These are phyloP conservation scores for Linepithema humile DNA, from an alignment of 1,140 invertebrate species.

Conservation along the genomic window DNA sequence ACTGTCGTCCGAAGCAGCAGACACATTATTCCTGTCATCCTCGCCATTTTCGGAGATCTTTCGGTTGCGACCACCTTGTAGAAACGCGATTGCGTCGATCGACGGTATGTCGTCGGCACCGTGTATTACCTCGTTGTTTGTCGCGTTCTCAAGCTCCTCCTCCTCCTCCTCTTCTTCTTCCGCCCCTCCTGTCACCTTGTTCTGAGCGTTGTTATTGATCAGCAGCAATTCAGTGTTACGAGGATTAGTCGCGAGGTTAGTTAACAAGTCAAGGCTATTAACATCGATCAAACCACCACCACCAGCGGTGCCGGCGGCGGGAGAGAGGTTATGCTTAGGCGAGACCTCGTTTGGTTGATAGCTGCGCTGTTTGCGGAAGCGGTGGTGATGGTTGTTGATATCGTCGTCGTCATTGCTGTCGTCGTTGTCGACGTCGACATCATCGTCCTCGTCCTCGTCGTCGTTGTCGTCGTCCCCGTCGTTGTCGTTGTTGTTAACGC, in stretches of 20 bases:
- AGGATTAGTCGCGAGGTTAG: constrained; percentile 76
- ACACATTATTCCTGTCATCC: constrained; percentile 21
- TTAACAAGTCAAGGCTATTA: constrained; percentile 75
- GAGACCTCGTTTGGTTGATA: constrained; percentile 52
- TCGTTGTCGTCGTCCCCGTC: constrained; percentile 58
- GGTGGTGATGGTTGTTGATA: constrained; percentile 36
- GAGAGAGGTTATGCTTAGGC: constrained; percentile 65
- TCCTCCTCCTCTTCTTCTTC: not conserved
- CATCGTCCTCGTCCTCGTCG: constrained; percentile 32
- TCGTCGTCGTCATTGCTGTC: constrained; percentile 40
- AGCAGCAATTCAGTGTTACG: constrained; percentile 69
- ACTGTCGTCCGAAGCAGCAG: constrained; percentile 35
- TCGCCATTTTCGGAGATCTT: constrained; percentile 43
- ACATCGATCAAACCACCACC: constrained; percentile 63
- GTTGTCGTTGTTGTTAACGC: constrained; percentile 60
- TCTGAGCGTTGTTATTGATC: constrained; percentile 62
- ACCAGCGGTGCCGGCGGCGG: constrained; percentile 36
- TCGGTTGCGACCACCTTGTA: constrained; percentile 38
- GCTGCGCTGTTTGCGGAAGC: constrained; percentile 38
- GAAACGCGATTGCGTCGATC: constrained; percentile 26
- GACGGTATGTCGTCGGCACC: constrained; percentile 26
- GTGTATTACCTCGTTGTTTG: constrained; percentile 64
- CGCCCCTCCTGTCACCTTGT: constrained; percentile 16
- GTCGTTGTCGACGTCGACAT: constrained; percentile 15
- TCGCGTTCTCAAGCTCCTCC: constrained; percentile 8